Base-by-base conservation (phyloP, 2,113 vertebrate genomes). In the Tenrec ecaudatus region DNA sequence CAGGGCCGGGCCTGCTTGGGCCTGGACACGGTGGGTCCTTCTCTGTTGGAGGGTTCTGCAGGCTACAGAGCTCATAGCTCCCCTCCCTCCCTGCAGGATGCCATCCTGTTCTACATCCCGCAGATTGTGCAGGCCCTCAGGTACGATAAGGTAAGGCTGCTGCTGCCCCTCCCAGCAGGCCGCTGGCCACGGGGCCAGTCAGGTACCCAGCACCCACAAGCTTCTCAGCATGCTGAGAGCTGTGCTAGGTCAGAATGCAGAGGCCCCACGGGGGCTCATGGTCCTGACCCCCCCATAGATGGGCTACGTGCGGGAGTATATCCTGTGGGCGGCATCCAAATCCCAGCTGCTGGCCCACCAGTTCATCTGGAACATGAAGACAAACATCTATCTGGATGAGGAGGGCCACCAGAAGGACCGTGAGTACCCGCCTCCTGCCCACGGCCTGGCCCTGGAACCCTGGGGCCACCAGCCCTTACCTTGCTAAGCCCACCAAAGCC, bases 311-410 rank as follows among this genome's bases (percentile, higher is more conserved):
- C 98, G 99, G 77, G 99, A 99, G 95, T 99, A 99, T 96, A 99
- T 99, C 96, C 96, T 99, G 57, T 99, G 99, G 99, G 99, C 99
- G 0, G 99, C 99, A 66, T 98, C 99, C 96, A 99, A 99, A 96
- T 99, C 99, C 80, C 99, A 99, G 97, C 99, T 99, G 4, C 97
- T 99, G 97, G 99, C 99, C 69, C 99, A 99, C 95, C 99, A 99
- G 36, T 99, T 99, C 95, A 99, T 99, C 97, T 99, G 99, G 99
- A 99, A 99, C 97, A 99, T 99, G 99, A 99, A 99, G 97, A 99
- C 99, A 9, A 99, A 99, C 97, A 98, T 99, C 95, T 99, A 96
- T 96, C 94, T 99, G 79, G 99, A 99, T 31, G 99, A 99, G 93
- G 99, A 99, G 94, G 99, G 97, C 40, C 98, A 98, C 94, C 98